Percentiles rank a stretch among this genome's conserved stretches.
These are phyloP conservation scores for Caenorhabditis sp. DNA, from an alignment of 2,888 invertebrate genomes.

Conservation along the genomic window DNA sequence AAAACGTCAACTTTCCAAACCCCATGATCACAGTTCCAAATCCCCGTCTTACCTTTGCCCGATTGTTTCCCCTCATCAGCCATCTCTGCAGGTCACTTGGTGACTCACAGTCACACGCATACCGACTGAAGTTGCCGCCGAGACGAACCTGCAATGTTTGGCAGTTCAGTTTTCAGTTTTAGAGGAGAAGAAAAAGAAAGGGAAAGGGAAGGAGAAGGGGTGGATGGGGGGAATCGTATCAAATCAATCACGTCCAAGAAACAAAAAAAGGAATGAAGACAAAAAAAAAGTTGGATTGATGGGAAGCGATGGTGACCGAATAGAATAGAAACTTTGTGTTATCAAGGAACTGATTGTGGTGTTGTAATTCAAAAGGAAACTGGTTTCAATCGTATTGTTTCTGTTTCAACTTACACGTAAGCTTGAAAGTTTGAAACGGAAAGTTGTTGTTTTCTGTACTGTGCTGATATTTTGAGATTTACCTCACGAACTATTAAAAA, in stretches of 20 bases:
- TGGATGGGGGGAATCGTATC: constrained; percentile 9
- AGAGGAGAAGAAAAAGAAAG: background rate
- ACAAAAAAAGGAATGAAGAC: too few relatives aligned
- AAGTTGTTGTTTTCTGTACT: too few relatives aligned
- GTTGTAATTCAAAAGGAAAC: too few relatives aligned
- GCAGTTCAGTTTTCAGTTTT: too few relatives aligned
- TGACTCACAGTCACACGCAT: constrained; percentile 69
- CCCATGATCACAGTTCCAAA: background rate
- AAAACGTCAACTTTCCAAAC: too few relatives aligned
- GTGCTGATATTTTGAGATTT: too few relatives aligned
- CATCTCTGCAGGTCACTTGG: constrained; percentile 71
- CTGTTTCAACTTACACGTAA: background rate
- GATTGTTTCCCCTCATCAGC: constrained; percentile 63
- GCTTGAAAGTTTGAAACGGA: constrained; percentile 21
- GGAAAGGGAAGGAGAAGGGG: constrained; percentile 18
- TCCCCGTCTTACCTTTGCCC: constrained; percentile 57
- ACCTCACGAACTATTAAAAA: too few relatives aligned
- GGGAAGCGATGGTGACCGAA: too few relatives aligned
- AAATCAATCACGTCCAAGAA: constrained; percentile 4
- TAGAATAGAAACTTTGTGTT: too few relatives aligned
- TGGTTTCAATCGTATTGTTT: too few relatives aligned
- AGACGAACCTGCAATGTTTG: constrained; percentile 56
- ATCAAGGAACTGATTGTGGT: background rate
- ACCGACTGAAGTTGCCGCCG: constrained; percentile 65
- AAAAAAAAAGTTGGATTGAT: too few relatives aligned